Base-by-base conservation (phyloP, 2,113 vertebrate genomes). In the Bagarius yarrelli region DNA sequence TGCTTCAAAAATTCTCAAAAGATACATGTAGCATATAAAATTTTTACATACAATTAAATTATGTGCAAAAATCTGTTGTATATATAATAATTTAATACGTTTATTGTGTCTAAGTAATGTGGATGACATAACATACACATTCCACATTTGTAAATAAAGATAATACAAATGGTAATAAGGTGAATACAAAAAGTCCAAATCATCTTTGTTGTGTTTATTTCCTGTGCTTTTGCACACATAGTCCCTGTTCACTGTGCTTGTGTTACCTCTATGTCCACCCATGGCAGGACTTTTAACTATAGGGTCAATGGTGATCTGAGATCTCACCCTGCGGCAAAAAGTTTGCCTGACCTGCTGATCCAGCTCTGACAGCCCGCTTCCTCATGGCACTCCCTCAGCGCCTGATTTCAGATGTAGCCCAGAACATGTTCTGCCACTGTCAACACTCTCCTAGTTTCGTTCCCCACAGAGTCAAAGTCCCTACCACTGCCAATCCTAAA, bases 311-410 rank as follows among this genome's bases (percentile, higher is more conserved):
- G 88, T 82, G 56, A 66, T 66, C 40, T 53, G 34, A 63, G 57
- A 18, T 67, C 59, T 91, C 88, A 91, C 90, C 89, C 85, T 86
- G 57, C 83, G 80, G 86, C 81, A 75, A 25, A 36, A 78, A 55
- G 82, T 86, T 86, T 80, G 74, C 84, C 85, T 89, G 81, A 74
- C 87, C 86, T 85, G 82, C 87, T 91, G 90, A 92, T 91, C 91
- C 92, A 87, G 84, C 87, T 80, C 89, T 93, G 92, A 93, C 91
- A 92, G 89, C 79, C 87, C 76, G 84, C 84, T 80, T 81, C 59
- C 82, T 81, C 85, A 59, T 61, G 69, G 84, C 80, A 40, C 74
- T 78, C 79, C 63, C 79, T 77, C 21, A 55, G 86, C 82, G 85
- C 83, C 74, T 84, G 87, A 86, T 89, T 85, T 70, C 70, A 85